Evolutionary conservation across 2,113 vertebrate species (phyloP).

Genomic region (Callithrix jacchus): DNA sequence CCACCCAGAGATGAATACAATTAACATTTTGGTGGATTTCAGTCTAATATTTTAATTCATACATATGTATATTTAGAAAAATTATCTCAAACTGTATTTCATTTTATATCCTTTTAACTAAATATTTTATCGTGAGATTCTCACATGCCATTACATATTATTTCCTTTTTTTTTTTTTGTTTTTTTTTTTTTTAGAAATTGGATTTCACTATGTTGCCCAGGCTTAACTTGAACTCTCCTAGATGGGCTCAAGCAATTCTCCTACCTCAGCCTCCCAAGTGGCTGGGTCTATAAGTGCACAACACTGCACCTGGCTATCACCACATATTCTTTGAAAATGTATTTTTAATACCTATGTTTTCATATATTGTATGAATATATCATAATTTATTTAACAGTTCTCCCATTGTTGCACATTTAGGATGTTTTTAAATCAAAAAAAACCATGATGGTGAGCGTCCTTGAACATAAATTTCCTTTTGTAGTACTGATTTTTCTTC

Average conservation of each 20-base stretch:
- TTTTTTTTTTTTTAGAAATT: background rate
- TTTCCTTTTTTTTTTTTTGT: background rate
- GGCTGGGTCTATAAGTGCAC: background rate
- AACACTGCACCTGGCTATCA: background rate
- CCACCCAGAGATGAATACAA: background rate
- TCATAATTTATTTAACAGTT: background rate
- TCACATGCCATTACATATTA: background rate
- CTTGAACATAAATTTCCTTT: background rate
- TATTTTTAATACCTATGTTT: background rate
- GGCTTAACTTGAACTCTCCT: background rate
- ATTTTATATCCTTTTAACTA: background rate
- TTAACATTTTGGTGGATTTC: slow-evolving; percentile 13
- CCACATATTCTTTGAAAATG: background rate
- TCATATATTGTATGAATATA: background rate
- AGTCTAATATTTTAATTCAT: slow-evolving; percentile 39
- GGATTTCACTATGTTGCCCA: background rate
- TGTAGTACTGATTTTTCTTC: background rate
- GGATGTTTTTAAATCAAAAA: background rate
- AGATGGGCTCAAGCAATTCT: background rate
- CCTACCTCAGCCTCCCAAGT: background rate
- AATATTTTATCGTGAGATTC: background rate
- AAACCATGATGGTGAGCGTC: background rate
- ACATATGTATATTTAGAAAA: slow-evolving; percentile 17
- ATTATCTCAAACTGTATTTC: background rate
- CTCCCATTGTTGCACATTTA: background rate